A percentile compares a stretch with the other conserved stretches of the same genome.
Evolutionary conservation across 2,888 invertebrate species (phyloP).

Genomic region (Eristalis intricaria): DNA sequence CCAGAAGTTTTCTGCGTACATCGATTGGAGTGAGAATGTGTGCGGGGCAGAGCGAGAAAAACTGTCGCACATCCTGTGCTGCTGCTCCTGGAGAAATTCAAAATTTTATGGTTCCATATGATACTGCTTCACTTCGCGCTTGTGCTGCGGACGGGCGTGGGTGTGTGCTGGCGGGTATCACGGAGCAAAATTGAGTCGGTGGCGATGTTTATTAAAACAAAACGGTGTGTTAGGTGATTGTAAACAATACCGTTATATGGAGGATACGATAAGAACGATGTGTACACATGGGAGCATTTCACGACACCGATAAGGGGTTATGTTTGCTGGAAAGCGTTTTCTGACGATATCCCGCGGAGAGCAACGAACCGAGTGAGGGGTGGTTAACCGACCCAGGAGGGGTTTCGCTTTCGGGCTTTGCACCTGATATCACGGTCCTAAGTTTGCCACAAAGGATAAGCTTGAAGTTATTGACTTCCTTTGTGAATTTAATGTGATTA

Average conservation of each 20-base stretch:
- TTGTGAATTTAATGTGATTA: not conserved
- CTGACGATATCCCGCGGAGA: not conserved
- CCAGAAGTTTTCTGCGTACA: conserved; percentile 27
- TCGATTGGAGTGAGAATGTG: conserved; percentile 25
- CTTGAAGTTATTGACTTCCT: not conserved
- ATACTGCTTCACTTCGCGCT: conserved; percentile 42
- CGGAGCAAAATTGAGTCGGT: conserved; percentile 54
- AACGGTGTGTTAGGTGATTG: conserved; percentile 49
- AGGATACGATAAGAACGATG: conserved; percentile 34
- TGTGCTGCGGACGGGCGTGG: conserved; percentile 10
- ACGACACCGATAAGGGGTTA: conserved; percentile 50
- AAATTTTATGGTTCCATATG: conserved; percentile 51
- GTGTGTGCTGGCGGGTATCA: conserved; percentile 14
- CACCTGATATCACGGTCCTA: not conserved
- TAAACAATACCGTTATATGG: conserved; percentile 46
- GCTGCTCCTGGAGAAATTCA: conserved; percentile 31
- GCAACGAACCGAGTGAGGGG: not conserved
- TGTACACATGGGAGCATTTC: conserved; percentile 51
- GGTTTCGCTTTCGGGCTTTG: not conserved
- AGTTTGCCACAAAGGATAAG: not conserved
- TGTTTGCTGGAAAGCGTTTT: conserved; percentile 19
- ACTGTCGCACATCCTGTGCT: not conserved
- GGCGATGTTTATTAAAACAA: conserved; percentile 55
- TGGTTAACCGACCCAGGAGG: not conserved
- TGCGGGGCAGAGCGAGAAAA: not conserved